Percentiles rank a stretch among this genome's conserved stretches.
Evolutionary conservation across 1,140 invertebrate genomes (phyloP).

Genomic region (Papilio machaon): DNA sequence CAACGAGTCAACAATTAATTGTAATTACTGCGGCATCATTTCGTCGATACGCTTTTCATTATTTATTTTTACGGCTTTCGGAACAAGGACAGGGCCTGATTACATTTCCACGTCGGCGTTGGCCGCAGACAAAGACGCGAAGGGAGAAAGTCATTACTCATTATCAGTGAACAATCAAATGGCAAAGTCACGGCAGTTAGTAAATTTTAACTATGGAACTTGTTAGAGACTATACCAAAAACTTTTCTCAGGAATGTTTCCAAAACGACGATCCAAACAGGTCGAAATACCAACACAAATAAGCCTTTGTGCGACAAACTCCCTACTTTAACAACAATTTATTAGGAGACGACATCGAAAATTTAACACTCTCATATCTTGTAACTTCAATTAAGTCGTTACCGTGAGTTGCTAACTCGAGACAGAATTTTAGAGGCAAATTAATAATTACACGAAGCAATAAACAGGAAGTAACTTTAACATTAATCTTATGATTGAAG

Average conservation of each 20-base stretch:
- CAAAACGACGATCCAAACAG: conserved; percentile 45
- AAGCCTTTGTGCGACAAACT: conserved; percentile 20
- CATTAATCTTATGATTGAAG: conserved; percentile 21
- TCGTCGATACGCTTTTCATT: conserved; percentile 64
- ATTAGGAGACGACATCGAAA: conserved; percentile 30
- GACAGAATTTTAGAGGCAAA: conserved; percentile 33
- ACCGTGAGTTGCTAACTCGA: conserved; percentile 34
- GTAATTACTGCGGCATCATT: conserved; percentile 54
- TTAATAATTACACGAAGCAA: conserved; percentile 36
- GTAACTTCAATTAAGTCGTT: conserved; percentile 39
- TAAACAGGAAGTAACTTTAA: conserved; percentile 39
- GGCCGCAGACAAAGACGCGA: conserved; percentile 74
- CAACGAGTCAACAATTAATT: conserved; percentile 26
- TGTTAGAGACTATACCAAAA: conserved; percentile 46
- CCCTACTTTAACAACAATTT: conserved; percentile 29
- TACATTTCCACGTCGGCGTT: conserved; percentile 76
- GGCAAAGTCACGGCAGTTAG: conserved; percentile 74
- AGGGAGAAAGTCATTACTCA: conserved; percentile 73
- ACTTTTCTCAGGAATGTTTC: conserved; percentile 52
- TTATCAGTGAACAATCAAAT: conserved; percentile 76
- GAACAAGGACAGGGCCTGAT: conserved; percentile 60
- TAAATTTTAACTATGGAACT: conserved; percentile 56
- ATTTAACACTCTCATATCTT: conserved; percentile 36
- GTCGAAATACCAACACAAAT: conserved; percentile 14
- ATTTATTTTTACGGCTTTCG: conserved; percentile 60